A percentile compares a stretch with the other conserved stretches of the same genome.
Evolutionary conservation across 2,888 invertebrate species (phyloP).

Genomic region (Mythimna impura): DNA sequence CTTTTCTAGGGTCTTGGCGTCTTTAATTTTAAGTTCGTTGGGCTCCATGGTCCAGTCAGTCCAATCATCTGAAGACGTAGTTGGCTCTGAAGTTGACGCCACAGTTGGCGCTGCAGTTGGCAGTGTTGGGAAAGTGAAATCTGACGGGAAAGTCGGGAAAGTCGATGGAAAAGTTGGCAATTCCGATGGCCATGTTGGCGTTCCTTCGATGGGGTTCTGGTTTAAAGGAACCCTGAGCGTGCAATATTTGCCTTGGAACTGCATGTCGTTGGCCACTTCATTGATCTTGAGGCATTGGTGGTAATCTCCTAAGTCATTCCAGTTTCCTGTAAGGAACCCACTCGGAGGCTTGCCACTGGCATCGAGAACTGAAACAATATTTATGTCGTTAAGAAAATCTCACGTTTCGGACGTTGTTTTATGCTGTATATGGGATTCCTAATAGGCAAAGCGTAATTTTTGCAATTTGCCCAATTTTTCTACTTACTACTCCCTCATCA

Average conservation of each 20-base stretch:
- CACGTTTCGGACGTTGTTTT: background rate
- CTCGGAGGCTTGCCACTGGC: conserved; percentile 82
- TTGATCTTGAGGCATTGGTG: conserved; percentile 76
- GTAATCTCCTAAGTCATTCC: conserved; percentile 82
- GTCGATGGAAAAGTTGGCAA: conserved; percentile 47
- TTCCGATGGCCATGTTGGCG: conserved; percentile 46
- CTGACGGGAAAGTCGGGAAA: conserved; percentile 47
- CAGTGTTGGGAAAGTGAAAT: conserved; percentile 3
- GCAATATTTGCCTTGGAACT: conserved; percentile 85
- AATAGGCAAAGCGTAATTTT: background rate
- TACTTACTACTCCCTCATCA: background rate
- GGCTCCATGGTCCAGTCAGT: background rate
- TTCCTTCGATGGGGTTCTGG: conserved; percentile 59
- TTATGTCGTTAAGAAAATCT: background rate
- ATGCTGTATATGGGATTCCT: no score
- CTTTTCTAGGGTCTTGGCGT: conserved; percentile 21
- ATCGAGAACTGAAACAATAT: conserved; percentile 79
- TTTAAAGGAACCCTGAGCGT: conserved; percentile 70
- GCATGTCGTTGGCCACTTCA: conserved; percentile 59
- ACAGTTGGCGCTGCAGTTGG: background rate
- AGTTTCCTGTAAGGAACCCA: conserved; percentile 80
- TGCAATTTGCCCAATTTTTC: background rate
- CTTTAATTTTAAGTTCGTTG: conserved; percentile 27
- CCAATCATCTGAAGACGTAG: background rate
- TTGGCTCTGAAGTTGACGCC: background rate